phyloP scores from a whole-genome alignment of 2,797 vertebrate species.

The Sebastes cheni region DNA sequence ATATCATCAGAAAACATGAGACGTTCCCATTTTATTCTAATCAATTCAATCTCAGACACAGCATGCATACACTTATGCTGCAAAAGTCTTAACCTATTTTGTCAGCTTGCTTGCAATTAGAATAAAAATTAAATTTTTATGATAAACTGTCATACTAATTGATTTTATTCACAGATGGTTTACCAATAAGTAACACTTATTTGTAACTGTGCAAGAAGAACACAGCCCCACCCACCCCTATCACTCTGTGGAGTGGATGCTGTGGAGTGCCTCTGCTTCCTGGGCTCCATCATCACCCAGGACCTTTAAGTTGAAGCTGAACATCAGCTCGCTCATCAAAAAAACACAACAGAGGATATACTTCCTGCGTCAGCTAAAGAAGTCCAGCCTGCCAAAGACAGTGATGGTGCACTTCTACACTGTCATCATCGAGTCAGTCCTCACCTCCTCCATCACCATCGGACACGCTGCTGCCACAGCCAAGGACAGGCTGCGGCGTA shows the following conservation, averaged over 20 bases:
- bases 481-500: not conserved
- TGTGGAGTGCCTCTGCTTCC: not conserved
- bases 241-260: not conserved
- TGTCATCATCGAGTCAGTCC: not conserved
- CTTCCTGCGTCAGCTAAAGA: not conserved
- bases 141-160: not conserved
- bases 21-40: conserved; percentile 9
- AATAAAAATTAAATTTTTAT: not conserved
- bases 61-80: not conserved
- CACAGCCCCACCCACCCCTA: not conserved
- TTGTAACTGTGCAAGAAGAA: not conserved
- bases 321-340: not conserved
- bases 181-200: not conserved
- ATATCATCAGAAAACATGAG: conserved; percentile 35
- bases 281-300: not conserved
- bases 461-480: not conserved
- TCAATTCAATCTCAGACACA: conserved; percentile 1
- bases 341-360: not conserved
- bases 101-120: not conserved
- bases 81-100: not conserved
- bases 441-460: not conserved
- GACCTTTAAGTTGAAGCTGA: not conserved
- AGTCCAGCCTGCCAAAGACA: not conserved
- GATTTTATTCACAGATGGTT: conserved; percentile 1
- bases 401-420: not conserved